These are phyloP conservation scores for Unio pictorum DNA, from an alignment of 2,888 invertebrate species.

Conservation along the genomic window DNA sequence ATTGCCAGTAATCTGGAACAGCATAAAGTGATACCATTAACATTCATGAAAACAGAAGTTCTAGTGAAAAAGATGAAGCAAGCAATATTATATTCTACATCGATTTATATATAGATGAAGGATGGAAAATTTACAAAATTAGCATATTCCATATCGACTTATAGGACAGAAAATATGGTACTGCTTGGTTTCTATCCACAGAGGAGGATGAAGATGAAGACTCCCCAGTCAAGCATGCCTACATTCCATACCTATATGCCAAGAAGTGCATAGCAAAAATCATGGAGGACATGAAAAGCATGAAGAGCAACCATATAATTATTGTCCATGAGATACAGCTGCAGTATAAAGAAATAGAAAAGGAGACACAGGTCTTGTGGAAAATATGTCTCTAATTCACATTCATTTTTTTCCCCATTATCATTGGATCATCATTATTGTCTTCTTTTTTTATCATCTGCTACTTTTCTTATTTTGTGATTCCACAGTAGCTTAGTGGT, in stretches of 20 bases:
- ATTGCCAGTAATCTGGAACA: no score
- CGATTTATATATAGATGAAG: no score
- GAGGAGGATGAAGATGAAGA: constrained; percentile 29
- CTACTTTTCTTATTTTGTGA: no score
- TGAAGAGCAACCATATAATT: constrained; percentile 62
- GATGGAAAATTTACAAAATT: no score
- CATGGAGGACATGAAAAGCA: constrained; percentile 65
- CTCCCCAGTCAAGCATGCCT: constrained; percentile 60
- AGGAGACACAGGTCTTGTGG: constrained; percentile 62
- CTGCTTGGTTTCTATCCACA: no score
- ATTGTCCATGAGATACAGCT: constrained; percentile 65
- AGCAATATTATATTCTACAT: no score
- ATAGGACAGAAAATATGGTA: no score
- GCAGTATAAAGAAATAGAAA: constrained; percentile 62
- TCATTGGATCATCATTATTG: not conserved
- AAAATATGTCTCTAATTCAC: not conserved
- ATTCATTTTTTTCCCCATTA: not conserved
- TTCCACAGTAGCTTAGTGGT: no score
- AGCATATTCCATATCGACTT: no score
- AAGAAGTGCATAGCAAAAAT: constrained; percentile 60
- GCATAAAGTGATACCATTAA: no score
- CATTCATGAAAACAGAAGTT: no score
- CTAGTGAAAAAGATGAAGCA: no score
- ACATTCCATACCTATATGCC: constrained; percentile 66
- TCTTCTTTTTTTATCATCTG: not conserved